These are phyloP conservation scores for Heliothis peltigera DNA, from an alignment of 2,888 invertebrate species.

Conservation along the genomic window DNA sequence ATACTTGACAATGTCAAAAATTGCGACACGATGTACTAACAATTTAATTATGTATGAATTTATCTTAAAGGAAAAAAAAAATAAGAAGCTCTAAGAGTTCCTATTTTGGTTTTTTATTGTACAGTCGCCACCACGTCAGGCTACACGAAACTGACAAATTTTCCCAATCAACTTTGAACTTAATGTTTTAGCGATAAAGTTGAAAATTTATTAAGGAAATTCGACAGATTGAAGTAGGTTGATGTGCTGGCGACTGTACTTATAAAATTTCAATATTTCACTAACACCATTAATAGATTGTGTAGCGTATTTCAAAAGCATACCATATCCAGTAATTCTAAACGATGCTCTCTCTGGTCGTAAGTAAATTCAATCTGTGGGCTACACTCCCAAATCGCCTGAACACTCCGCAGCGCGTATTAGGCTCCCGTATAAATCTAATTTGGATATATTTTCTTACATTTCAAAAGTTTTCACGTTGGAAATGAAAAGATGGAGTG, in stretches of 20 bases:
- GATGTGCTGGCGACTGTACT: too few species aligned
- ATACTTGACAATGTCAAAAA: slow-evolving; percentile 44
- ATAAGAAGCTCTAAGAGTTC: too few species aligned
- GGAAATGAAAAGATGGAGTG: slow-evolving; percentile 47
- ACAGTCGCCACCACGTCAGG: too few species aligned
- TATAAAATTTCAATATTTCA: background rate
- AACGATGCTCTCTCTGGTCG: slow-evolving; percentile 76
- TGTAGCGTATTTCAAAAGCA: slow-evolving; percentile 17
- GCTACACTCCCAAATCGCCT: slow-evolving; percentile 87
- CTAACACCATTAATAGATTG: too few species aligned
- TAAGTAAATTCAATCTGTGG: slow-evolving; percentile 86
- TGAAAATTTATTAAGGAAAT: too few species aligned
- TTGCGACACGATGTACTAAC: slow-evolving; percentile 27
- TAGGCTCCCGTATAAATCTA: slow-evolving; percentile 82
- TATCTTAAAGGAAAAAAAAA: background rate
- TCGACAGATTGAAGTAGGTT: too few species aligned
- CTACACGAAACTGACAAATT: too few species aligned
- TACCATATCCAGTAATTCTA: slow-evolving; percentile 43
- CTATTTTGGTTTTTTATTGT: too few species aligned
- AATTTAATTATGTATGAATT: slow-evolving; percentile 30
- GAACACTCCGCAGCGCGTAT: slow-evolving; percentile 82
- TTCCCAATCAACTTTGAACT: too few species aligned
- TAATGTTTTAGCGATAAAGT: too few species aligned
- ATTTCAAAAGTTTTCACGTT: slow-evolving; percentile 74
- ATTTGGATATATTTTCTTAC: slow-evolving; percentile 84